These are phyloP conservation scores for Melanotaenia trifasciata DNA, from an alignment of 2,797 vertebrate species.

Conservation along the genomic window DNA sequence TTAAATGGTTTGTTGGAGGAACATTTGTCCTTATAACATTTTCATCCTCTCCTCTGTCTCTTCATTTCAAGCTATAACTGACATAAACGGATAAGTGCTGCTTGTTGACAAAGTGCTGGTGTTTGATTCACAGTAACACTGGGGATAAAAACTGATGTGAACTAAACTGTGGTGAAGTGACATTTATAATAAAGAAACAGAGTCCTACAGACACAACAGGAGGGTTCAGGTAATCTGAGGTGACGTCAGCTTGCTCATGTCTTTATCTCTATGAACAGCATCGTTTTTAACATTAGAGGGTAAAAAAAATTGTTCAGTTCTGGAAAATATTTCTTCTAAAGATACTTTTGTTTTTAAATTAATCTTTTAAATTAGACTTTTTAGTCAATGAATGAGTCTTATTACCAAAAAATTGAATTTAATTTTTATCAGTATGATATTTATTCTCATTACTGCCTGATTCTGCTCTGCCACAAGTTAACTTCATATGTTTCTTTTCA, in stretches of 20 bases:
- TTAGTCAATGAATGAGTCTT: background rate
- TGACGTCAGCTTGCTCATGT: background rate
- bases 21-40: no score
- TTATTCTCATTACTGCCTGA: background rate
- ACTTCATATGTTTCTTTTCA: background rate
- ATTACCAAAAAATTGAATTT: background rate
- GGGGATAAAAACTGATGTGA: background rate
- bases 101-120: constrained; percentile 15
- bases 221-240: background rate
- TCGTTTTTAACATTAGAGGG: background rate
- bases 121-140: constrained; percentile 4
- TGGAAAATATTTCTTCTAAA: background rate
- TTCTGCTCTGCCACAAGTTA: background rate
- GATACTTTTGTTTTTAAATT: background rate
- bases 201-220: background rate
- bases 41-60: no score
- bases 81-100: constrained; percentile 7
- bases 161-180: background rate
- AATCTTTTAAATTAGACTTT: background rate
- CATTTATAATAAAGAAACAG: background rate
- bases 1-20: background rate
- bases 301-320: background rate
- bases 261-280: background rate
- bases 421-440: background rate
- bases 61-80: background rate